Percentiles rank a stretch among this genome's conserved stretches.
These are phyloP conservation scores for Baccha elongata DNA, from an alignment of 2,888 invertebrate genomes.

Conservation along the genomic window DNA sequence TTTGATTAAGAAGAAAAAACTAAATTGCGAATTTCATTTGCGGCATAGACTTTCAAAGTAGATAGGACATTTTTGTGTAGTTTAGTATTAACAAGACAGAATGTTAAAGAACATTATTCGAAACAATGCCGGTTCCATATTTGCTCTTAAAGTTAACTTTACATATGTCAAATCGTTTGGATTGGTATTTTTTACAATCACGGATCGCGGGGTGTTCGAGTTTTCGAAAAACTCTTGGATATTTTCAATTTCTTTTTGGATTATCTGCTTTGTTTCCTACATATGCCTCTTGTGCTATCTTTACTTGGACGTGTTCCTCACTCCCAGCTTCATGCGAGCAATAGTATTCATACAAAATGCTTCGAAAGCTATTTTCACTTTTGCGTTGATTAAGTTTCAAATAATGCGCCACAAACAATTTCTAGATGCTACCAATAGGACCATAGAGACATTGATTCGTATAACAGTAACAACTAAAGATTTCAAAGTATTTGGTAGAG, in stretches of 20 bases:
- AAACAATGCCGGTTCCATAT: not conserved
- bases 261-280: not conserved
- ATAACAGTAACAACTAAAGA: slow-evolving; percentile 28
- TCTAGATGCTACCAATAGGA: slow-evolving; percentile 10
- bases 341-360: not conserved
- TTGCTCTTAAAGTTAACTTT: not conserved
- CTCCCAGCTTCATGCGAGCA: not conserved
- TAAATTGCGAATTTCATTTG: no score
- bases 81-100: not conserved
- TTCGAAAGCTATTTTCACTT: not conserved
- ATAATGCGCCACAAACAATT: slow-evolving; percentile 6
- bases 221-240: not conserved
- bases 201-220: not conserved
- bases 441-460: slow-evolving; percentile 13
- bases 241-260: not conserved
- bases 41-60: no score
- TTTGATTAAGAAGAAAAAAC: no score
- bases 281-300: not conserved
- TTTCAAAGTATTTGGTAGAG: slow-evolving; percentile 3
- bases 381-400: slow-evolving; percentile 21
- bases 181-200: not conserved
- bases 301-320: not conserved
- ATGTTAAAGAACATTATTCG: not conserved
- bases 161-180: not conserved
- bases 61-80: not conserved